Base-by-base conservation (phyloP, 2,888 invertebrate species). In the Tenthredo notha region DNA sequence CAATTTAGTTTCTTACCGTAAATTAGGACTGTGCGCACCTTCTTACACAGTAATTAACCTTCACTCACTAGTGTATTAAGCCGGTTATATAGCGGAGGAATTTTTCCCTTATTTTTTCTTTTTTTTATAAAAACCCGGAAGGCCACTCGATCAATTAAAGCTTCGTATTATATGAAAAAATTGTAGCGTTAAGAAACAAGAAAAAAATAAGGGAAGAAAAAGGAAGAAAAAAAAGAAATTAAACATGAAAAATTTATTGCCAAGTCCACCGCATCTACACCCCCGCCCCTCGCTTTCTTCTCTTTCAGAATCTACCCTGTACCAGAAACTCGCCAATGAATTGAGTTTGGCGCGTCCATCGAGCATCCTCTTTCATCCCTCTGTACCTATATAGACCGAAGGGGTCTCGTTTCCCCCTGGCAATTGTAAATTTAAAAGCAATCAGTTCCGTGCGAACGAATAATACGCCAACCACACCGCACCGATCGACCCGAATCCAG, bases 361-460 rank as follows among this genome's bases (percentile, higher is more conserved):
- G 12, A 2, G 6, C 74, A 1, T 43, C 43, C 74, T 2, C 10
- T 40, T n/a, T 40, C 10, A 25, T 43, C 21, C 74, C 40, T 25
- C 40, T 74, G 74, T 40, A 25, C n/a, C 9, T 74, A 74, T 43
- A 70, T 6, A 33, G 1, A 25, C 67, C 43, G 9, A 21, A 18
- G 21, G 74, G 40, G 74, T 40, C 43, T 74, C 74, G 74, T 74
- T 74, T 74, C 21, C 29, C 77, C 77, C 58, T 80, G 80, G 61
- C 80, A 43, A 80, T 80, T 65, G 80, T 58, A 80, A 65, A 80
- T 80, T 80, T 37, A 61, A 80, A 80, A 80, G 80, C 80, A 80
- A 80, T 80, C 80, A 61, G 80, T 80, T 80, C 43, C 80, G 80
- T 80, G 50, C 80, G 58, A 80, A 65, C 80, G 80, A 80, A 58